Conservation (phyloP, 2,888 invertebrate species). For the Ennomos fuscantarius region DNA sequence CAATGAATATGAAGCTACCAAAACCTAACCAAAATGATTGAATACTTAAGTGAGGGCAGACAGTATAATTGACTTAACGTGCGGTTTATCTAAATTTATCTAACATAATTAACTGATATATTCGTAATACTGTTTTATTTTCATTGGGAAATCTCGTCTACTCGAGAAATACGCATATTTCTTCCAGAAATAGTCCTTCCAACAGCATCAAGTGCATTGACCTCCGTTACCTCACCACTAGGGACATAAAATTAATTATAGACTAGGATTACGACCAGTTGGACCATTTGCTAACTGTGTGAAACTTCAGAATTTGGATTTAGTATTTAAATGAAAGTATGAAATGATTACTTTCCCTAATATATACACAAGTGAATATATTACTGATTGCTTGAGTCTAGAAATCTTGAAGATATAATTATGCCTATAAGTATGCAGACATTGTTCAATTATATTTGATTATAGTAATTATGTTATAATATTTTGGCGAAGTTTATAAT, state of each 20-base stretch:
- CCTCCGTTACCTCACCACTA: conserved; percentile 56
- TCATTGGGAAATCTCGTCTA: conserved; percentile 33
- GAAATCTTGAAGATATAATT: too few relatives aligned
- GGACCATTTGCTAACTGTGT: conserved; percentile 11
- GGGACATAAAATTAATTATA: conserved; percentile 68
- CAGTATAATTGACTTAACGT: too few relatives aligned
- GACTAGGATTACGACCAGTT: conserved; percentile 43
- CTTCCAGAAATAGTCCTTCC: conserved; percentile 57
- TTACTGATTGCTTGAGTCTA: background rate
- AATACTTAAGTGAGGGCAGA: too few relatives aligned
- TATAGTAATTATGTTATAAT: too few relatives aligned
- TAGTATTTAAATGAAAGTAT: background rate
- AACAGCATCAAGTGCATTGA: conserved; percentile 56
- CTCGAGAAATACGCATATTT: conserved; percentile 42
- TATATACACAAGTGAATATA: background rate
- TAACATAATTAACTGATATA: too few relatives aligned
- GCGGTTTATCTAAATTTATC: too few relatives aligned
- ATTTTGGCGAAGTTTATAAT: too few relatives aligned
- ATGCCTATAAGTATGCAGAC: too few relatives aligned
- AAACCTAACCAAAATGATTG: too few relatives aligned
- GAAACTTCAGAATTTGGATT: conserved; percentile 28
- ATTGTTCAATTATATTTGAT: too few relatives aligned
- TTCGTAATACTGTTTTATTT: too few relatives aligned
- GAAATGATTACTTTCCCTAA: too few relatives aligned
- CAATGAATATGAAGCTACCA: background rate